Percentiles rank a stretch among this genome's conserved stretches.
These are phyloP conservation scores for Ondatra zibethicus DNA, from an alignment of 2,113 vertebrate genomes.

Conservation along the genomic window DNA sequence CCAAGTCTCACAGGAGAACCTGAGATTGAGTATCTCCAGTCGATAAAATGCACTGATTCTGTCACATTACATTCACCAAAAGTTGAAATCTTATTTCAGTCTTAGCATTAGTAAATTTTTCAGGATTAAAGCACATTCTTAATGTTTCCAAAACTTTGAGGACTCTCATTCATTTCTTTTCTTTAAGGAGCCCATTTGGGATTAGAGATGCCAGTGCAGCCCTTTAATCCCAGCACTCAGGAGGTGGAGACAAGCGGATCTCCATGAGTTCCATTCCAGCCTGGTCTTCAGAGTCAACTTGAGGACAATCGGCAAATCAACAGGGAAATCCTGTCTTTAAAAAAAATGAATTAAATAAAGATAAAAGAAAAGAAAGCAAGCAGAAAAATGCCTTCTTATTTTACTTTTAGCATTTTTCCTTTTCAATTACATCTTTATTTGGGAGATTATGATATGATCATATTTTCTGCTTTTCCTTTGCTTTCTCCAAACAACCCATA, in stretches of 20 bases:
- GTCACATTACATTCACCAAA: background rate
- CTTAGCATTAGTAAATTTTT: background rate
- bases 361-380: too few species aligned
- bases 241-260: too few species aligned
- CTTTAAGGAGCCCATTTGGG: background rate
- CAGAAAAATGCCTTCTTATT: background rate
- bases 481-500: background rate
- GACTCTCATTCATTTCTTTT: background rate
- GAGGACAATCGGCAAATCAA: too few species aligned
- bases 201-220: too few species aligned
- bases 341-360: too few species aligned
- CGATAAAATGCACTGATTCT: constrained; percentile 7
- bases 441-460: background rate
- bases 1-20: too few species aligned
- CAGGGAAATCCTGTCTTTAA: too few species aligned
- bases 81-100: constrained; percentile 35
- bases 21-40: background rate
- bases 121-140: constrained; percentile 5
- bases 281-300: too few species aligned
- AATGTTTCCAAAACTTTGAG: constrained; percentile 27
- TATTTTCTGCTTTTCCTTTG: background rate
- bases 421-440: background rate
- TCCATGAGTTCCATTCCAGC: too few species aligned
- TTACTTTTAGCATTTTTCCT: background rate
- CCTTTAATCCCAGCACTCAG: too few species aligned